Conservation (phyloP, 2,888 invertebrate genomes). For the Amphimallon solstitiale region DNA sequence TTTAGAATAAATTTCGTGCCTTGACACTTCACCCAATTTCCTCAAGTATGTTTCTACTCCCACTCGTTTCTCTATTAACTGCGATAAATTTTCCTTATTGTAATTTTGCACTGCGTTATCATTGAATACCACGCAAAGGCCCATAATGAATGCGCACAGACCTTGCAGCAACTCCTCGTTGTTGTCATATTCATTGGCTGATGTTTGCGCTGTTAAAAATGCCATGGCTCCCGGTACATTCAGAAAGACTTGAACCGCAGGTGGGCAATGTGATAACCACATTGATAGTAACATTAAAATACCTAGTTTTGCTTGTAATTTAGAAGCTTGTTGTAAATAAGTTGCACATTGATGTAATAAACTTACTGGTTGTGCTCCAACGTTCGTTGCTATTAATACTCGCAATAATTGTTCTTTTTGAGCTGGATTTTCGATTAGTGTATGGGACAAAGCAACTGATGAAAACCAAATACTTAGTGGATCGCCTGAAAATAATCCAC, state of each 20-base stretch:
- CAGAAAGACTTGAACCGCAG: slow-evolving; percentile 86
- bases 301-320: slow-evolving; percentile 86
- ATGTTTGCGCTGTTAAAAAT: slow-evolving; percentile 83
- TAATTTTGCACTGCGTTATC: slow-evolving; percentile 82
- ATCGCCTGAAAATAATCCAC: slow-evolving; percentile 90
- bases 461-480: slow-evolving; percentile 96
- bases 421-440: slow-evolving; percentile 83
- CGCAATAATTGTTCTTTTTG: slow-evolving; percentile 91
- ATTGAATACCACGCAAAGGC: slow-evolving; percentile 90
- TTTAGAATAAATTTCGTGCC: slow-evolving; percentile 90
- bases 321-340: slow-evolving; percentile 83
- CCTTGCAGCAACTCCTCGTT: slow-evolving; percentile 85
- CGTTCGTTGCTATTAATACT: slow-evolving; percentile 88
- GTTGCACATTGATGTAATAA: slow-evolving; percentile 89
- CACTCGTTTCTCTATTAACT: slow-evolving; percentile 88
- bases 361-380: slow-evolving; percentile 86
- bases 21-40: slow-evolving; percentile 85
- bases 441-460: slow-evolving; percentile 89
- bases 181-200: slow-evolving; percentile 89
- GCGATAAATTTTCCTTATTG: slow-evolving; percentile 80
- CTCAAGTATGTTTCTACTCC: slow-evolving; percentile 89
- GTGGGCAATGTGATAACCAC: slow-evolving; percentile 87
- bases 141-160: slow-evolving; percentile 84
- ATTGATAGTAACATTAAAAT: slow-evolving; percentile 89
- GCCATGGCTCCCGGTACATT: slow-evolving; percentile 79